Base-by-base conservation (phyloP, 2,113 vertebrate species). In the Isichthys henryi region DNA sequence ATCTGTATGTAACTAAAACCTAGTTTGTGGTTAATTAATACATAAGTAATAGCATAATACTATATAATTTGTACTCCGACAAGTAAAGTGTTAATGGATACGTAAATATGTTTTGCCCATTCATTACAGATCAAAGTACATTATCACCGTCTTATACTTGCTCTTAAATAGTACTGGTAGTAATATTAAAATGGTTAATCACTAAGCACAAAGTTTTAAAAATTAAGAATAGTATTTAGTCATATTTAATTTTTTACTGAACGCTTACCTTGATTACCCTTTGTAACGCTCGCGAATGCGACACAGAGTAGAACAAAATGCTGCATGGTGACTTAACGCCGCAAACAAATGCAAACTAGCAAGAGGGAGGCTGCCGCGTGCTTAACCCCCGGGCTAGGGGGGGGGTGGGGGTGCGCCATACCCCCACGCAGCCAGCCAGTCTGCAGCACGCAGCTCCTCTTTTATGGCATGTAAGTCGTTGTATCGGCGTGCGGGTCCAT, bases 261-360 rank as follows among this genome's bases (percentile, higher is more conserved):
- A 19, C 39, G 48, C 43, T 66, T 88, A 89, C 84, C 88, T 88
- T 89, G 15, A 58, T 48, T 62, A 35, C n/a, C 53, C 62, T 70
- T n/a, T 83, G 88, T 58, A 53, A n/a, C 46, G 49, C 3, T 88
- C 74, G 45, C 70, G 23, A 87, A 35, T 27, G 27, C 21, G 52
- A 50, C 17, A n/a, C 66, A 62, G 5, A 84, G 23, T 50, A 84
- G 8, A 49, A 70, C 23, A 58, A 83, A 49, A 3, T 6, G 7
- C 27, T 17, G 35, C 43, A 35, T 53, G 80, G 52, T 10, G 27
- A 88, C 70, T 46, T 82, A 45, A 85, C 39, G 27, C 27, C 62
- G 27, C 62, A 70, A 70, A 70, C 62, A 27, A 70, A 70, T 11
- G n/a, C 62, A 27, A 13, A 70, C 62, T 50, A 39, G 21, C 52